phyloP scores from a whole-genome alignment of 2,888 invertebrate species.

The Sphaerophoria taeniata region DNA sequence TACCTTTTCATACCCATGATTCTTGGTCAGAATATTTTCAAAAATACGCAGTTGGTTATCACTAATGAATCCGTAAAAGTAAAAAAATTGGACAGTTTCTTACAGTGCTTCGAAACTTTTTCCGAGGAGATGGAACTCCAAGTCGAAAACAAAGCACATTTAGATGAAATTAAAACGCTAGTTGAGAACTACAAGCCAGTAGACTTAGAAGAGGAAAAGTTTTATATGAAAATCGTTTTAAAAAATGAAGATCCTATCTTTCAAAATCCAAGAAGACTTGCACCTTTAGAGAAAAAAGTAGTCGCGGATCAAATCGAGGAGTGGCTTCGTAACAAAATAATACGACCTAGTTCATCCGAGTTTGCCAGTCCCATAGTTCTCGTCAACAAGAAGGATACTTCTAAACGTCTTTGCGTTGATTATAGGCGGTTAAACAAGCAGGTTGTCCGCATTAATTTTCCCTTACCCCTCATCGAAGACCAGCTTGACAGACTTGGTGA shows the following conservation, averaged over 20 bases:
- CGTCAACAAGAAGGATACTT: not conserved
- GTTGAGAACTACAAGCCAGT: conserved; percentile 1
- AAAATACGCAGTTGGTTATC: conserved; percentile 14
- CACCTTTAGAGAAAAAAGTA: not conserved
- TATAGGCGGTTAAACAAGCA: not conserved
- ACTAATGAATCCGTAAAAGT: conserved; percentile 9
- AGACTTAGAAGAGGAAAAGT: not conserved
- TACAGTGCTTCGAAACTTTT: not conserved
- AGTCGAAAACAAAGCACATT: not conserved
- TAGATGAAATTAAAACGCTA: not conserved
- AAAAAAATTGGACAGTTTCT: not conserved
- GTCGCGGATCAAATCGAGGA: not conserved
- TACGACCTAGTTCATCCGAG: no score
- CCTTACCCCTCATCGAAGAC: not conserved
- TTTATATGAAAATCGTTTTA: not conserved
- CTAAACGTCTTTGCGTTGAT: not conserved
- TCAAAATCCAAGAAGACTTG: not conserved
- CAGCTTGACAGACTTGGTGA: not conserved
- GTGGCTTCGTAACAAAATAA: no score
- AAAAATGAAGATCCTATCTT: not conserved
- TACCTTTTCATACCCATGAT: conserved; percentile 19
- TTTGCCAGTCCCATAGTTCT: not conserved
- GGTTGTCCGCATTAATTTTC: conserved; percentile 2
- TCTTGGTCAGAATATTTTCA: conserved; percentile 7
- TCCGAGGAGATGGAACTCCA: not conserved